Percentiles rank a stretch among this genome's conserved stretches.
These are phyloP conservation scores for Hypotaenidia okinawae DNA, from an alignment of 2,797 vertebrate species.

Conservation along the genomic window DNA sequence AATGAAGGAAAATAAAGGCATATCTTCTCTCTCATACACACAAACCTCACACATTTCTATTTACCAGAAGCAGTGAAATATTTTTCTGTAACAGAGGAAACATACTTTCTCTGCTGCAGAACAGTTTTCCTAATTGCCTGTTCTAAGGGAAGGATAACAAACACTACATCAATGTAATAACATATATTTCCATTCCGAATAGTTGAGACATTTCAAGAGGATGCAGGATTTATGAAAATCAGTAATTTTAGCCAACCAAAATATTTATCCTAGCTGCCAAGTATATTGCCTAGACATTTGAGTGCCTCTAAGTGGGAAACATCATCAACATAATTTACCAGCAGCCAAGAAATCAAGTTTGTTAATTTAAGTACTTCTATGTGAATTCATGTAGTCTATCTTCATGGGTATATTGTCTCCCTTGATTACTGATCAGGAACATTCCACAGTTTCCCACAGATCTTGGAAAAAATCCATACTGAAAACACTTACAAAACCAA, in stretches of 20 bases:
- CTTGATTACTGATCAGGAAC: neutral
- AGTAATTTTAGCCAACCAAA: neutral
- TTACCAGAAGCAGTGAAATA: neutral
- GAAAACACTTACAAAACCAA: neutral
- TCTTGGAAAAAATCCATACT: neutral
- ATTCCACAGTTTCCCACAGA: neutral
- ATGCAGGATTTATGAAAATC: neutral
- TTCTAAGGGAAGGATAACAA: neutral
- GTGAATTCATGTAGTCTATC: neutral
- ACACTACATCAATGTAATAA: neutral
- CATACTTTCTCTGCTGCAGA: neutral
- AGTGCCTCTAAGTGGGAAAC: neutral
- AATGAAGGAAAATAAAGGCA: neutral
- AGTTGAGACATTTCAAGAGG: neutral
- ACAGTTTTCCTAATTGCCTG: neutral
- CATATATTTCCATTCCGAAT: neutral
- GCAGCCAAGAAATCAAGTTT: neutral
- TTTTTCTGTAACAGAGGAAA: neutral
- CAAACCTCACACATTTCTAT: neutral
- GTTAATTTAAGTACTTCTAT: neutral
- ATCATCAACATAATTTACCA: neutral
- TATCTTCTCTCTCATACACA: neutral
- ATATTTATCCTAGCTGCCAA: neutral
- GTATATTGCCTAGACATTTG: neutral
- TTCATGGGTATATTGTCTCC: neutral